Conservation (phyloP, 2,888 invertebrate genomes). For the Conomelus anceps region DNA sequence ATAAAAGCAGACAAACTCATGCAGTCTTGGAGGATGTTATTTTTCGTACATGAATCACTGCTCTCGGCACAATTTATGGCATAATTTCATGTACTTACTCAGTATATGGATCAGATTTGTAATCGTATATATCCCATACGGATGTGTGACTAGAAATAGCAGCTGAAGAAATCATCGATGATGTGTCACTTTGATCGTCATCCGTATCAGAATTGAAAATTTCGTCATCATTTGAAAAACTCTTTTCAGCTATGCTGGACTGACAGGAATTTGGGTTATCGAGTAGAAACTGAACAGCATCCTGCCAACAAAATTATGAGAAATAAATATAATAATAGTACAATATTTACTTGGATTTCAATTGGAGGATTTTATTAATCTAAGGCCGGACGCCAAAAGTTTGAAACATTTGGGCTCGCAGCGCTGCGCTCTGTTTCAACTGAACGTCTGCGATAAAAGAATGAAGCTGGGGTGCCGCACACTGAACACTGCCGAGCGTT, state of each 20-base stretch:
- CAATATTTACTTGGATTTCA: background rate
- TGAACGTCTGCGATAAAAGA: too few species aligned
- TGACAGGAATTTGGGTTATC: background rate
- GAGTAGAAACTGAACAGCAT: background rate
- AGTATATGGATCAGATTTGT: background rate
- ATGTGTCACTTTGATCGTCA: background rate
- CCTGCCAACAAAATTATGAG: background rate
- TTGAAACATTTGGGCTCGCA: too few species aligned
- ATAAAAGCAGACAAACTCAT: too few species aligned
- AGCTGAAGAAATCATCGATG: background rate
- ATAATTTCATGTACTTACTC: background rate
- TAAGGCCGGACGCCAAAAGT: too few species aligned
- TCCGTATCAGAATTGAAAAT: background rate
- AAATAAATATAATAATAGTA: background rate
- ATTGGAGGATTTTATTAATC: too few species aligned
- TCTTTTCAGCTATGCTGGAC: background rate
- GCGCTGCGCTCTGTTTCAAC: too few species aligned
- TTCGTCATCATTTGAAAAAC: background rate
- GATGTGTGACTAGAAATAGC: background rate
- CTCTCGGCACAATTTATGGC: too few species aligned
- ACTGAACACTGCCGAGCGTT: too few species aligned
- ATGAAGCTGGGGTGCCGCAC: too few species aligned
- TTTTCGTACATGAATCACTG: too few species aligned
- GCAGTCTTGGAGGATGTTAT: too few species aligned
- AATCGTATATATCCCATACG: background rate